These are phyloP conservation scores for Drosophila setosimentum DNA, from an alignment of 2,888 invertebrate genomes.

Conservation along the genomic window DNA sequence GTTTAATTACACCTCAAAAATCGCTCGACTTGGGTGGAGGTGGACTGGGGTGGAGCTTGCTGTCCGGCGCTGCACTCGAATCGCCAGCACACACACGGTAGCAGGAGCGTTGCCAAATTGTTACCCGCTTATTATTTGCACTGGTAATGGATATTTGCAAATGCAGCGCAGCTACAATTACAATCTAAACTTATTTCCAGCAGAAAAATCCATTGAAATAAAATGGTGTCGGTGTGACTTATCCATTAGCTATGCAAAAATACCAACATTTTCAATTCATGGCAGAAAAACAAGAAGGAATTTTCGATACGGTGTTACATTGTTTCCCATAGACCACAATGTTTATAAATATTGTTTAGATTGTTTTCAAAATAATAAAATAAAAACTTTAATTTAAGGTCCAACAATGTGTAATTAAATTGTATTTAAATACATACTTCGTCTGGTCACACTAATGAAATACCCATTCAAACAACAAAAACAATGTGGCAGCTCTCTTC, in stretches of 20 bases:
- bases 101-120: constrained; percentile 5
- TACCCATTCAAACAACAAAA: not conserved
- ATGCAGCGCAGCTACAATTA: constrained; percentile 18
- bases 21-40: constrained; percentile 33
- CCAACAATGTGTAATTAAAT: not conserved
- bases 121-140: constrained; percentile 2
- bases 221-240: constrained; percentile 42
- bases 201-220: constrained; percentile 43
- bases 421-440: not conserved
- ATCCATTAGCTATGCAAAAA: constrained; percentile 2
- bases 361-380: not conserved
- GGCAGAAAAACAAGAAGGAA: not conserved
- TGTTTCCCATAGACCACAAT: not conserved
- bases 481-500: not conserved
- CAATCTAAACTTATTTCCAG: constrained; percentile 30
- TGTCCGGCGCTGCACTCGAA: not conserved
- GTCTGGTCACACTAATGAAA: not conserved
- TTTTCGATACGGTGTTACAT: too few species aligned
- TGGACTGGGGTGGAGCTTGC: not conserved
- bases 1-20: constrained; percentile 44
- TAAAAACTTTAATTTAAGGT: not conserved
- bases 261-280: constrained; percentile 3
- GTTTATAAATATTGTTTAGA: not conserved
- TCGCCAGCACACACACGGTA: constrained; percentile 15
- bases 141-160: constrained; percentile 3